Evolutionary conservation across 2,888 invertebrate species (phyloP).

Genomic region (Hypselothyrea guttata): DNA sequence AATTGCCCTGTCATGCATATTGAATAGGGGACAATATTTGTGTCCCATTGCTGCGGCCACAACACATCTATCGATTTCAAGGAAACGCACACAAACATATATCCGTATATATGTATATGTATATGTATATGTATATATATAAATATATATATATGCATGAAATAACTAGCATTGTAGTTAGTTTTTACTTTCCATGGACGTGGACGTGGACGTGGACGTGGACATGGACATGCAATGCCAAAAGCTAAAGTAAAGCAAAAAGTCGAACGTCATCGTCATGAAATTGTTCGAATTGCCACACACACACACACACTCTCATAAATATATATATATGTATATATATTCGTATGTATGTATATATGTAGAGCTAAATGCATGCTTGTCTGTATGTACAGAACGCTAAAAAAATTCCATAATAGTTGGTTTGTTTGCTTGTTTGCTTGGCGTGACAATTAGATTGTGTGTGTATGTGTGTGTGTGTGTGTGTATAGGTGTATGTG

Average conservation of each 20-base stretch:
- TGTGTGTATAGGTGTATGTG: slow-evolving; percentile 15
- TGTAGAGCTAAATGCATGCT: neutral
- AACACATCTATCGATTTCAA: slow-evolving; percentile 61
- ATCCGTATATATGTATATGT: slow-evolving; percentile 1
- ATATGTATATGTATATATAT: slow-evolving; percentile 21
- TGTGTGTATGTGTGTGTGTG: slow-evolving; percentile 22
- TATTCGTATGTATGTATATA: neutral
- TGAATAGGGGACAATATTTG: slow-evolving; percentile 45
- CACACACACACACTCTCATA: slow-evolving; percentile 15
- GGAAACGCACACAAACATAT: slow-evolving; percentile 20
- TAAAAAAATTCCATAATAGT: slow-evolving; percentile 75
- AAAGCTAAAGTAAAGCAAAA: slow-evolving; percentile 63
- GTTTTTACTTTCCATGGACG: slow-evolving; percentile 70
- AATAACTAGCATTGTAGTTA: slow-evolving; percentile 46
- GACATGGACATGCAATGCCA: slow-evolving; percentile 68
- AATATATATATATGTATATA: neutral
- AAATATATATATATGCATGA: slow-evolving; percentile 13
- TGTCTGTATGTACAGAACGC: slow-evolving; percentile 18
- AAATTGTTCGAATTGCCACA: slow-evolving; percentile 46
- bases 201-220: slow-evolving; percentile 62
- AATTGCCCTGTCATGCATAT: slow-evolving; percentile 63
- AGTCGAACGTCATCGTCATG: slow-evolving; percentile 69
- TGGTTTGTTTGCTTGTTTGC: slow-evolving; percentile 59
- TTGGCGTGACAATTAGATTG: slow-evolving; percentile 76
- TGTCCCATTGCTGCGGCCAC: slow-evolving; percentile 47